Conservation (phyloP, 2,113 vertebrate species). For the Pontoporia blainvillei region DNA sequence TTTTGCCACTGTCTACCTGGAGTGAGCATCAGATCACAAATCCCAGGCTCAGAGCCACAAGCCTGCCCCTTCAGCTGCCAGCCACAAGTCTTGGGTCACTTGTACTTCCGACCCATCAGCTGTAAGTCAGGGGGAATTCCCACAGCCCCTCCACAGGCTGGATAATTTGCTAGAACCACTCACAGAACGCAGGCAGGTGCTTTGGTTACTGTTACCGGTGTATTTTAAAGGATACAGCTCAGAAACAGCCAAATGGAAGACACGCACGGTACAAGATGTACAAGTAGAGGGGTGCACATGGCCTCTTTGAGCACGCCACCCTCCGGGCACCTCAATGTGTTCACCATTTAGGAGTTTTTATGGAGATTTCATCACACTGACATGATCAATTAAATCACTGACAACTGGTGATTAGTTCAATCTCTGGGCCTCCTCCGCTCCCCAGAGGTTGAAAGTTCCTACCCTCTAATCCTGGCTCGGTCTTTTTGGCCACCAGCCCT, state of each 20-base stretch:
- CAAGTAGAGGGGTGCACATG: neutral
- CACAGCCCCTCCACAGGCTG: neutral
- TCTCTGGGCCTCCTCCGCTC: neutral
- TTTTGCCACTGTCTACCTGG: neutral
- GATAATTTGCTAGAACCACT: neutral
- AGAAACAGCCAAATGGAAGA: neutral
- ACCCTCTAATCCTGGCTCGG: neutral
- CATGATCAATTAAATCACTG: neutral
- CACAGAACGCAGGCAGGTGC: neutral
- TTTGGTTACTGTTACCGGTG: neutral
- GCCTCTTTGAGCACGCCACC: neutral
- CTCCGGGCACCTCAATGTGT: neutral
- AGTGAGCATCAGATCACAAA: neutral
- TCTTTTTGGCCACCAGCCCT: neutral
- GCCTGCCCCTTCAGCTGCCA: neutral
- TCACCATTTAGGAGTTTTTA: neutral
- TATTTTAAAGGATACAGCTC: neutral
- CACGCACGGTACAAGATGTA: neutral
- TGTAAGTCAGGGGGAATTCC: neutral
- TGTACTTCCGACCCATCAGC: neutral
- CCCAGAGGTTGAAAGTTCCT: neutral
- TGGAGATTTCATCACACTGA: neutral
- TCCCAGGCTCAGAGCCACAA: neutral
- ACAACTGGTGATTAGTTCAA: neutral
- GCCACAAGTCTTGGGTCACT: neutral